Conservation (phyloP, 2,797 vertebrate genomes). For the Neostethus bicornis region DNA sequence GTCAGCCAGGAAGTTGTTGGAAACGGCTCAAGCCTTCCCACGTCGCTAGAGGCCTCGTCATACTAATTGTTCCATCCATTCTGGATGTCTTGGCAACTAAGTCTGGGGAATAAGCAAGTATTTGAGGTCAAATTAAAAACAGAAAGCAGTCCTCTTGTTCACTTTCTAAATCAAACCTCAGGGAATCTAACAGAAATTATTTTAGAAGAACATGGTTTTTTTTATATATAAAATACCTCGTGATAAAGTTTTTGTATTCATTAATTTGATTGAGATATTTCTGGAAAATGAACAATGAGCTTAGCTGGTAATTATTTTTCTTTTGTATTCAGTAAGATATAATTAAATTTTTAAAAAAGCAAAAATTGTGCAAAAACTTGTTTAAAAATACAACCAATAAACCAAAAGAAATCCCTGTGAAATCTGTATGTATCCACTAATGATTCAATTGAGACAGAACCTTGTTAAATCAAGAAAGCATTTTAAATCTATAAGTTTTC, state of each 20-base stretch:
- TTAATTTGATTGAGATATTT: constrained; percentile 18
- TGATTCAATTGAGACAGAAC: background rate
- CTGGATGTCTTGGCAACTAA: constrained; percentile 50
- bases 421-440: no score
- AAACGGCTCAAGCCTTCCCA: constrained; percentile 60
- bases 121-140: constrained; percentile 60
- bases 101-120: constrained; percentile 38
- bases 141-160: constrained; percentile 26
- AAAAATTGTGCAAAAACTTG: constrained; percentile 22
- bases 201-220: background rate
- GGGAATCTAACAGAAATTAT: constrained; percentile 13
- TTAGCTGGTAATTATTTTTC: constrained; percentile 21
- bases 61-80: constrained; percentile 70
- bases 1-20: constrained; percentile 68
- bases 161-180: constrained; percentile 29
- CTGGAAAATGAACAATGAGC: constrained; percentile 1
- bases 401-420: constrained; percentile 26
- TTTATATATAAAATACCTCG: no score
- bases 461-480: background rate
- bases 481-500: background rate
- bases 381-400: constrained; percentile 9
- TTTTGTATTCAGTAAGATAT: constrained; percentile 11
- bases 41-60: constrained; percentile 46
- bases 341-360: constrained; percentile 49
- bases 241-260: background rate